Conservation (phyloP, 2,797 vertebrate genomes). For the Helarctos malayanus region DNA sequence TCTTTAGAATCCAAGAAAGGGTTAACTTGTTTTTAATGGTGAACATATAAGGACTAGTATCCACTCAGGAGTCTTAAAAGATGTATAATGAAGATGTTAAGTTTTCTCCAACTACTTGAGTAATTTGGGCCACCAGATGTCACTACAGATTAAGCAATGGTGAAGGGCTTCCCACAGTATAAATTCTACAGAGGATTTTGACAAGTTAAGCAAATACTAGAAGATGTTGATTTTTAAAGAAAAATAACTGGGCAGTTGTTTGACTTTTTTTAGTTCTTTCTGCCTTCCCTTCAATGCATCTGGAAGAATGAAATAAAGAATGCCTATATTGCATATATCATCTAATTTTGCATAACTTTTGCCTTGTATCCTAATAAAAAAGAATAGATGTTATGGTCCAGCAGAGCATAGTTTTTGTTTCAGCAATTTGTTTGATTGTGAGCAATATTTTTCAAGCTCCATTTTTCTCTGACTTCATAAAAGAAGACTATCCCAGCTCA, state of each 20-base stretch:
- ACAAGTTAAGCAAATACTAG: slow-evolving; percentile 53
- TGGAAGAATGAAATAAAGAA: slow-evolving; percentile 66
- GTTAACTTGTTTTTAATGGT: background rate
- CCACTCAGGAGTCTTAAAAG: background rate
- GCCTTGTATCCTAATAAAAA: slow-evolving; percentile 75
- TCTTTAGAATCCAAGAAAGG: background rate
- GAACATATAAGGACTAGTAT: background rate
- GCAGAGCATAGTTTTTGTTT: slow-evolving; percentile 79
- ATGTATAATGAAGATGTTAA: background rate
- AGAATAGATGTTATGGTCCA: slow-evolving; percentile 77
- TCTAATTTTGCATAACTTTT: slow-evolving; percentile 64
- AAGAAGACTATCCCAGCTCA: slow-evolving; percentile 64
- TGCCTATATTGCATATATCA: slow-evolving; percentile 59
- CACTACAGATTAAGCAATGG: slow-evolving; percentile 89
- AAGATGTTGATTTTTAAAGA: slow-evolving; percentile 56
- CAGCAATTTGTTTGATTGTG: slow-evolving; percentile 83
- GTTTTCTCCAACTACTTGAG: slow-evolving; percentile 19
- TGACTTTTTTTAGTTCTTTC: slow-evolving; percentile 14
- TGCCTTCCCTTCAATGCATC: background rate
- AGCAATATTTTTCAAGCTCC: slow-evolving; percentile 80
- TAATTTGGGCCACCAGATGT: slow-evolving; percentile 89
- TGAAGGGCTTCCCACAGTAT: background rate
- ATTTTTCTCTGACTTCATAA: slow-evolving; percentile 82
- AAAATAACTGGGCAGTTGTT: slow-evolving; percentile 43
- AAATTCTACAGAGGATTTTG: slow-evolving; percentile 61